Conservation (phyloP, 2,888 invertebrate species). For the Sinopyrophorus schimmeli region DNA sequence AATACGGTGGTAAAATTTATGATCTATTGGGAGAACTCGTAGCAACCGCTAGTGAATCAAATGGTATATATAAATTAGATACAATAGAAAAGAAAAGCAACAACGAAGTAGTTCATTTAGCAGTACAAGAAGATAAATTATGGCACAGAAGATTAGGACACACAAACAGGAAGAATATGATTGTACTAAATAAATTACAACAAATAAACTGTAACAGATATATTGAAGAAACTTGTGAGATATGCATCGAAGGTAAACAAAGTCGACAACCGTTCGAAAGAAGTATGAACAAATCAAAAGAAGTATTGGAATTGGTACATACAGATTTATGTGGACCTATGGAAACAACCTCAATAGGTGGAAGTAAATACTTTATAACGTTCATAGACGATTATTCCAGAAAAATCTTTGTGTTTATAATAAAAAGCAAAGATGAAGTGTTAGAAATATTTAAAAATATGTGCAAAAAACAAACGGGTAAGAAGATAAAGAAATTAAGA, state of each 20-base stretch:
- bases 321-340: constrained; percentile 40
- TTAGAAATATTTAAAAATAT: not conserved
- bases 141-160: constrained; percentile 43
- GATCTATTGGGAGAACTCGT: too few species aligned
- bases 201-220: too few species aligned
- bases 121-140: constrained; percentile 32
- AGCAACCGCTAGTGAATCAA: too few species aligned
- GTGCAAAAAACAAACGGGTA: constrained; percentile 12
- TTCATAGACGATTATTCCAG: constrained; percentile 10
- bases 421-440: constrained; percentile 3
- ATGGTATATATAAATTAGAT: too few species aligned
- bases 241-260: constrained; percentile 36
- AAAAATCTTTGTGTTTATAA: constrained; percentile 2
- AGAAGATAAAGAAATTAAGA: constrained; percentile 16
- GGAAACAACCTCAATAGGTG: constrained; percentile 19
- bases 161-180: constrained; percentile 38
- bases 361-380: constrained; percentile 7
- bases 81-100: constrained; percentile 4
- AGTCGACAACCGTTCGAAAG: constrained; percentile 35
- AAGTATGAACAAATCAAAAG: constrained; percentile 26
- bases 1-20: too few species aligned
- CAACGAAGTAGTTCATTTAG: not conserved
- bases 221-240: constrained; percentile 19
- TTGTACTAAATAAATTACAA: too few species aligned
- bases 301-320: constrained; percentile 37